Conservation (phyloP, 2,797 vertebrate genomes). For the Catostomus latipinnis region DNA sequence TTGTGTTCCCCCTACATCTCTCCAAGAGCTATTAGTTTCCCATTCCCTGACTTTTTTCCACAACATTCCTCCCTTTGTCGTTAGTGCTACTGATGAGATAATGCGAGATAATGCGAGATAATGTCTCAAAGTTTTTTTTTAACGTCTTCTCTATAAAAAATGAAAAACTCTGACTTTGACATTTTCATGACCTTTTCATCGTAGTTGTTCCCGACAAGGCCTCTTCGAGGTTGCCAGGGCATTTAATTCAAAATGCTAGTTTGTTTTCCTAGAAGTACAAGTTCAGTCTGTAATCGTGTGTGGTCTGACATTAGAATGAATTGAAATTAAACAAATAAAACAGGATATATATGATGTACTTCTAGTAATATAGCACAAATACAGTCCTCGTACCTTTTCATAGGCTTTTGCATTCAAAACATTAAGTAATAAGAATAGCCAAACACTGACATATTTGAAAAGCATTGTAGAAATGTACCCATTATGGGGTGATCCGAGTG, state of each 20-base stretch:
- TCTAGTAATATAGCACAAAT: constrained; percentile 25
- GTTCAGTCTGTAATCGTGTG: not conserved
- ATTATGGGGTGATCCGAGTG: constrained; percentile 52
- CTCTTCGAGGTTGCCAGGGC: not conserved
- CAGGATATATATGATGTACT: not conserved
- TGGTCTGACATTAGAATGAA: not conserved
- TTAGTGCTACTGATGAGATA: constrained; percentile 79
- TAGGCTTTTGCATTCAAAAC: constrained; percentile 31
- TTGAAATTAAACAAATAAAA: not conserved
- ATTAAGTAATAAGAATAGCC: constrained; percentile 30
- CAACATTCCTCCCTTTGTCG: constrained; percentile 78
- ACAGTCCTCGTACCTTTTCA: constrained; percentile 9
- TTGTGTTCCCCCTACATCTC: constrained; percentile 91
- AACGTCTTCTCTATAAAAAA: constrained; percentile 27
- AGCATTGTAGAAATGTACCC: not conserved
- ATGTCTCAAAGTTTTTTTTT: constrained; percentile 47
- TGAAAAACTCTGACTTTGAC: not conserved
- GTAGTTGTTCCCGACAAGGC: not conserved
- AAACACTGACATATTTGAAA: not conserved
- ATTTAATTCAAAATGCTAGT: not conserved
- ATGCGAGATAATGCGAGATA: constrained; percentile 74
- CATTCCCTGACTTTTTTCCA: constrained; percentile 79
- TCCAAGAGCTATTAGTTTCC: constrained; percentile 91
- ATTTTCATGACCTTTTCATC: not conserved
- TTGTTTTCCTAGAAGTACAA: not conserved